Evolutionary conservation across 2,113 vertebrate species (phyloP).

Genomic region (Pelecanus crispus): DNA sequence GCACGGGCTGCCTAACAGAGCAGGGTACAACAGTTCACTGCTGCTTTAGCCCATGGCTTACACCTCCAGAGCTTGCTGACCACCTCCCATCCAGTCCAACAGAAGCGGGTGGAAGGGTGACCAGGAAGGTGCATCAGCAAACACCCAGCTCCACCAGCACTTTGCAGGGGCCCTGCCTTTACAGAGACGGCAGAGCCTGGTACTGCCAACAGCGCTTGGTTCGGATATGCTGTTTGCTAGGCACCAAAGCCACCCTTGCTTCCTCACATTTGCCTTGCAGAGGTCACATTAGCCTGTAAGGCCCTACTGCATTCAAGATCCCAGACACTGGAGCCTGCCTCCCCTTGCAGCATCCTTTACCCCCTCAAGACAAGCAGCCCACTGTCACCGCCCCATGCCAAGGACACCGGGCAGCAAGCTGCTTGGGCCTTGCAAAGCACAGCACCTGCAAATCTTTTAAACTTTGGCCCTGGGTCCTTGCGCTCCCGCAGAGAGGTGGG

Average conservation of each 20-base stretch:
- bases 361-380: not conserved
- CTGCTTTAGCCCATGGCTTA: not conserved
- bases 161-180: not conserved
- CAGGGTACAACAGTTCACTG: not conserved
- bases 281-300: not conserved
- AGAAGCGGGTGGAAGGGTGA: not conserved
- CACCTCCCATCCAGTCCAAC: not conserved
- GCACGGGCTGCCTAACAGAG: not conserved
- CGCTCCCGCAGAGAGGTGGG: not conserved
- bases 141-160: not conserved
- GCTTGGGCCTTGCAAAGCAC: not conserved
- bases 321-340: not conserved
- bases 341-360: not conserved
- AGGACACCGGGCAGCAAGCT: fast-evolving
- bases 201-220: fast-evolving
- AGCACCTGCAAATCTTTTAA: not conserved
- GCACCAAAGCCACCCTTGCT: not conserved
- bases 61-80: not conserved
- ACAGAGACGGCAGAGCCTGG: not conserved
- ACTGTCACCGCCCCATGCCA: fast-evolving
- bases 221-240: not conserved
- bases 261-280: not conserved
- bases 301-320: not conserved
- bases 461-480: not conserved
- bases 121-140: not conserved